These are phyloP conservation scores for Eremobia ochroleuca DNA, from an alignment of 2,888 invertebrate genomes.

Conservation along the genomic window DNA sequence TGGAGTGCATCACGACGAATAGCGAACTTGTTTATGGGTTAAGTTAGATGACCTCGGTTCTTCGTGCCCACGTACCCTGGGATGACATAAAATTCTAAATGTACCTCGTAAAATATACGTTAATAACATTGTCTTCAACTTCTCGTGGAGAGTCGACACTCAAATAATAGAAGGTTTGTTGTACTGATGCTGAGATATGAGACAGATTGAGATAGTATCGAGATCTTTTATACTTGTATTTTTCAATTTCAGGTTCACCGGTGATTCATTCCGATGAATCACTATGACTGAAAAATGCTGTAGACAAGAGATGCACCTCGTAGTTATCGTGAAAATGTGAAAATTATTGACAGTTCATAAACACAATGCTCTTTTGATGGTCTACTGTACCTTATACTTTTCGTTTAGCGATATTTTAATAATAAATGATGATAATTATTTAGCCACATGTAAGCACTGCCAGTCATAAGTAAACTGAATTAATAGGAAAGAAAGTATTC, in stretches of 20 bases:
- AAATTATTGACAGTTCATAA: background rate
- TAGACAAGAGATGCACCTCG: background rate
- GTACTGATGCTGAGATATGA: slow-evolving; percentile 5
- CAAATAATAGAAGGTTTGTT: slow-evolving; percentile 12
- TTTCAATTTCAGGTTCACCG: too few relatives aligned
- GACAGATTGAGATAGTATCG: background rate
- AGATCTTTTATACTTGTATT: background rate
- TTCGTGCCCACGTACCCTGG: slow-evolving; percentile 70
- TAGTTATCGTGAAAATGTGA: background rate
- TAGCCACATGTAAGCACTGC: background rate
- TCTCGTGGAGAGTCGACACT: slow-evolving; percentile 24
- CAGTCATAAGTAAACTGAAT: background rate
- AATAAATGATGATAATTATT: background rate
- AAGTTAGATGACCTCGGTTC: slow-evolving; percentile 78
- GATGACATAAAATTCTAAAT: slow-evolving; percentile 70
- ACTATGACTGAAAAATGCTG: background rate
- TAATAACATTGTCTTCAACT: slow-evolving; percentile 74
- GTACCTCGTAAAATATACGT: slow-evolving; percentile 71
- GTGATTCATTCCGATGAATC: background rate
- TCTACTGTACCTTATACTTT: background rate
- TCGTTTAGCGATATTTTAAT: background rate
- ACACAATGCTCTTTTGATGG: background rate
- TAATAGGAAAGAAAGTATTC: background rate
- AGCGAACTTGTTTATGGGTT: slow-evolving; percentile 76
- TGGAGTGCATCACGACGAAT: slow-evolving; percentile 70